These are phyloP conservation scores for Pachycephala philippinensis DNA, from an alignment of 2,113 vertebrate genomes.

Conservation along the genomic window DNA sequence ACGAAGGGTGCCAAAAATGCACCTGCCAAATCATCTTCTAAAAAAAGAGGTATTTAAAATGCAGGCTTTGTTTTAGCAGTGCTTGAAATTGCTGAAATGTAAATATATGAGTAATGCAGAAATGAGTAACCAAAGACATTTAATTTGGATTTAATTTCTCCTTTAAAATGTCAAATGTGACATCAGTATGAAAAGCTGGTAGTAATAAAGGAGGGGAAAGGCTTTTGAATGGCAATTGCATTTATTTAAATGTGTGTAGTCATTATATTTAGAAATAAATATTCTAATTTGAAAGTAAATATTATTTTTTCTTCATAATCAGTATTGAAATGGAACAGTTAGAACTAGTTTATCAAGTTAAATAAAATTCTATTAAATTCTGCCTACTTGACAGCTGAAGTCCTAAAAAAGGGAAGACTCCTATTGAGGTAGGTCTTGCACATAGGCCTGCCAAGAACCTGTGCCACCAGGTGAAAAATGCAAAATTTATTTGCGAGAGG, in stretches of 20 bases:
- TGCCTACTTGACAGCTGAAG: not conserved
- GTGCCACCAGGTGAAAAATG: not conserved
- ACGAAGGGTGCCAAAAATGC: slow-evolving; percentile 50
- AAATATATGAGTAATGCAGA: not conserved
- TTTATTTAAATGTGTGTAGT: not conserved
- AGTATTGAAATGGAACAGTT: not conserved
- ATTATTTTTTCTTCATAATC: not conserved
- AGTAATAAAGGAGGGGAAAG: not conserved
- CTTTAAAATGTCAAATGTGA: not conserved
- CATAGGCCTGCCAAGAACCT: not conserved
- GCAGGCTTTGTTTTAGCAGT: not conserved
- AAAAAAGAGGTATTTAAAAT: slow-evolving; percentile 72
- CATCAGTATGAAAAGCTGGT: not conserved
- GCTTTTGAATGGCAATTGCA: not conserved
- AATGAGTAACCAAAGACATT: not conserved
- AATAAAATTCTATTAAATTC: not conserved
- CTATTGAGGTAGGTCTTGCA: not conserved
- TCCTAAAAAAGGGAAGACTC: not conserved
- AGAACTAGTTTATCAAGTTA: not conserved
- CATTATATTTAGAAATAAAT: not conserved
- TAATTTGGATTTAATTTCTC: not conserved
- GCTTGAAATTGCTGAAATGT: not conserved
- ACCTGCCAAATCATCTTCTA: slow-evolving; percentile 33
- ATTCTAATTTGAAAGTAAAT: not conserved
- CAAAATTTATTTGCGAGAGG: not conserved